phyloP scores from a whole-genome alignment of 2,797 vertebrate species.

The Rachycentron canadum region DNA sequence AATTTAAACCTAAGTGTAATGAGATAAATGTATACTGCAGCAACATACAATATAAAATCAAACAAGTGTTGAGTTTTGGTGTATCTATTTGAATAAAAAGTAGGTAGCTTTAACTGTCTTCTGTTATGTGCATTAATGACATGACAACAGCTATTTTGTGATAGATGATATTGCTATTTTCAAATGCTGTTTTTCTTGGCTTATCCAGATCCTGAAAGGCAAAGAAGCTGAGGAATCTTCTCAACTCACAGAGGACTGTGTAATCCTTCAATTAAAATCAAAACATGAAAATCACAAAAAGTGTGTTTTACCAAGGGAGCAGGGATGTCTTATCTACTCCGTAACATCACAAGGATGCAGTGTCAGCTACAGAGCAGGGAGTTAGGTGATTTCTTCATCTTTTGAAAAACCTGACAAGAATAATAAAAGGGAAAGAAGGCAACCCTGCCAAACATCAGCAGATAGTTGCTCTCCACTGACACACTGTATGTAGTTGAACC shows the following conservation, averaged over 20 bases:
- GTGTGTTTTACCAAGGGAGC: not conserved
- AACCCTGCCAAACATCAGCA: constrained; percentile 1
- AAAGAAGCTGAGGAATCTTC: constrained; percentile 5
- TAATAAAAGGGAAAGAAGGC: not conserved
- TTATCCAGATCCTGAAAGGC: not conserved
- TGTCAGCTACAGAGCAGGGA: not conserved
- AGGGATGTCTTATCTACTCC: constrained; percentile 1
- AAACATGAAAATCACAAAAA: constrained; percentile 23
- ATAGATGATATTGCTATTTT: constrained; percentile 2
- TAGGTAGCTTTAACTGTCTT: not conserved
- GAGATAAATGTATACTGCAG: not conserved
- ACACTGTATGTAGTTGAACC: not conserved
- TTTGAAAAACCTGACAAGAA: constrained; percentile 4
- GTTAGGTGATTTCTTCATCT: constrained; percentile 13
- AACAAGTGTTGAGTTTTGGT: not conserved
- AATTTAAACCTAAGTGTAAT: constrained; percentile 1
- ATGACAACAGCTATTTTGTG: constrained; percentile 6
- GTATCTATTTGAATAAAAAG: not conserved
- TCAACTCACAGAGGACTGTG: constrained; percentile 11
- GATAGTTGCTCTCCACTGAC: not conserved
- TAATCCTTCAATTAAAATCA: constrained; percentile 43
- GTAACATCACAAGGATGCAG: not conserved
- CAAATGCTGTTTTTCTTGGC: constrained; percentile 1
- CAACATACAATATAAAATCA: not conserved
- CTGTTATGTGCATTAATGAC: constrained; percentile 7